A percentile compares a stretch with the other conserved stretches of the same genome.
Evolutionary conservation across 1,140 invertebrate species (phyloP).

Genomic region (Yoshiicerus persimilis): DNA sequence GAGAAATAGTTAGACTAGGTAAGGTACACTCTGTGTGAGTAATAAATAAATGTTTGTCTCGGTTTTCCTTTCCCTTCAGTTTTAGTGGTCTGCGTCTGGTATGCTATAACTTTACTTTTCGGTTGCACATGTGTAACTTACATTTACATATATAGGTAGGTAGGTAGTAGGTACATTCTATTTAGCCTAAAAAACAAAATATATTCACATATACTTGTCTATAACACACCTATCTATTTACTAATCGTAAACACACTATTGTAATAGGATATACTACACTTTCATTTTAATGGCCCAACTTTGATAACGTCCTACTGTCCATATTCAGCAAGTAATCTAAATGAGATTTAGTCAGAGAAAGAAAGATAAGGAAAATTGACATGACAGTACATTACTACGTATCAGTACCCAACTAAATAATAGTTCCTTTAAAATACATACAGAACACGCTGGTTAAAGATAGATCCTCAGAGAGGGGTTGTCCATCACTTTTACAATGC

Average conservation of each 20-base stretch:
- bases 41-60: neutral
- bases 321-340: neutral
- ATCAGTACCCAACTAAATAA: neutral
- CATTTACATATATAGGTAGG: neutral
- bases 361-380: neutral
- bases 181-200: no score
- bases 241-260: neutral
- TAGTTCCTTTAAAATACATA: neutral
- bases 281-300: neutral
- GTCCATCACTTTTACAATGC: neutral
- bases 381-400: neutral
- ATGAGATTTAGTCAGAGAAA: neutral
- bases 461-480: neutral
- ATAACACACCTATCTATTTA: neutral
- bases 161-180: no score
- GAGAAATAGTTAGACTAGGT: neutral
- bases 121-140: neutral
- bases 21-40: neutral
- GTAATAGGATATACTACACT: neutral
- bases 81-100: neutral
- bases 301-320: neutral
- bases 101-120: no score
- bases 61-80: neutral
- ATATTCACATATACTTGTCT: neutral
- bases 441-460: neutral